Evolutionary conservation across 2,113 vertebrate genomes (phyloP).

Genomic region (Coreoperca whiteheadi): DNA sequence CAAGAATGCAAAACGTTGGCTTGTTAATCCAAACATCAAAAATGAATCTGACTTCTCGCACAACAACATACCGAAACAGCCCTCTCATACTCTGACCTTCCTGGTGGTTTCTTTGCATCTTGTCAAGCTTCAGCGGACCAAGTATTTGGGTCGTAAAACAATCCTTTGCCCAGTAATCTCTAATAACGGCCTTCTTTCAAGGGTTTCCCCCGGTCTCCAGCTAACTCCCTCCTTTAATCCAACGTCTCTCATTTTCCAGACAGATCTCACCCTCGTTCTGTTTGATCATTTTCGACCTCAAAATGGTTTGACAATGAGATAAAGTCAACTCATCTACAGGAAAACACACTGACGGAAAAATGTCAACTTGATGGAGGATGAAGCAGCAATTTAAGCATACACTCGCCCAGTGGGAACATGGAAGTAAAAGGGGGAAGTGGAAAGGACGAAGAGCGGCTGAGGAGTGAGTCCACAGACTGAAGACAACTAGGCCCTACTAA

Average conservation of each 20-base stretch:
- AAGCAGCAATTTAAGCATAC: neutral
- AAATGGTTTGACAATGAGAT: neutral
- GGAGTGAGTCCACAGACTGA: slow-evolving; percentile 24
- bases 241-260: slow-evolving; percentile 61
- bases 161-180: slow-evolving; percentile 62
- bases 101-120: slow-evolving; percentile 5
- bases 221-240: slow-evolving; percentile 72
- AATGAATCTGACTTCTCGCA: neutral
- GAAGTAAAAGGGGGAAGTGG: neutral
- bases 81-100: neutral
- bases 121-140: neutral
- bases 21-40: neutral
- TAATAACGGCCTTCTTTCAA: slow-evolving; percentile 65
- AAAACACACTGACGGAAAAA: neutral
- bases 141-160: slow-evolving; percentile 65
- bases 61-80: neutral
- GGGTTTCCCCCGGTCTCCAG: slow-evolving; percentile 32
- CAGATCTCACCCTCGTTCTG: neutral
- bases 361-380: neutral
- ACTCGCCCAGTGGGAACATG: slow-evolving; percentile 60
- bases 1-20: neutral
- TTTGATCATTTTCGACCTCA: neutral
- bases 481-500: neutral
- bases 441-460: slow-evolving; percentile 35
- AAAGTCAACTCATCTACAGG: neutral